Evolutionary conservation across 2,888 invertebrate genomes (phyloP).

Genomic region (Tipula confusa): DNA sequence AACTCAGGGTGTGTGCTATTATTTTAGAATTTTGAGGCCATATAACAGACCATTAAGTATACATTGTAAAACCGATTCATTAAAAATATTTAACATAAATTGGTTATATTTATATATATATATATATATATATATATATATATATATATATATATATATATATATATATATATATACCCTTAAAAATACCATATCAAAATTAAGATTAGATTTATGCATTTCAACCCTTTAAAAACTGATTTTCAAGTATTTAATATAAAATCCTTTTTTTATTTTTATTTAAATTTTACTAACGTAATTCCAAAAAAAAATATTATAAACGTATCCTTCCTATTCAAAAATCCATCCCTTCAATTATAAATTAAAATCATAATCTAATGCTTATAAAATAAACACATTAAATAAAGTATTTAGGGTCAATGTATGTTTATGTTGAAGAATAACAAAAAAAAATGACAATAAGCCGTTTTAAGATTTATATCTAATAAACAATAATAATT

Average conservation of each 20-base stretch:
- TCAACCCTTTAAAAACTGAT: background rate
- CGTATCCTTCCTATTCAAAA: background rate
- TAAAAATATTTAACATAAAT: no score
- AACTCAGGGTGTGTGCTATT: no score
- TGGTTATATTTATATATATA: no score
- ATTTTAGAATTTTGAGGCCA: no score
- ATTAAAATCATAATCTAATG: slow-evolving; percentile 3
- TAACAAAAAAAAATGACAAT: background rate
- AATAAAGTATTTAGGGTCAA: slow-evolving; percentile 6
- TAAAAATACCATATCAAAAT: background rate
- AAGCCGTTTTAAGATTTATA: slow-evolving; percentile 3
- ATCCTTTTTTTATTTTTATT: background rate
- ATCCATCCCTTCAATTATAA: slow-evolving; percentile 8
- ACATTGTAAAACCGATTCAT: no score
- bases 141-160: no score
- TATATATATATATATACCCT: no score
- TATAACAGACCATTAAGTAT: no score
- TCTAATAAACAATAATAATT: background rate
- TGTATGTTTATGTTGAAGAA: background rate
- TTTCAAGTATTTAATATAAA: slow-evolving; percentile 16
- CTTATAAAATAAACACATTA: background rate
- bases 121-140: no score
- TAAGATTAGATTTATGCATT: background rate
- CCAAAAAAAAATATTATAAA: background rate
- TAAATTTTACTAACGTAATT: background rate